Conservation (phyloP, 2,113 vertebrate genomes). For the Calypte anna region DNA sequence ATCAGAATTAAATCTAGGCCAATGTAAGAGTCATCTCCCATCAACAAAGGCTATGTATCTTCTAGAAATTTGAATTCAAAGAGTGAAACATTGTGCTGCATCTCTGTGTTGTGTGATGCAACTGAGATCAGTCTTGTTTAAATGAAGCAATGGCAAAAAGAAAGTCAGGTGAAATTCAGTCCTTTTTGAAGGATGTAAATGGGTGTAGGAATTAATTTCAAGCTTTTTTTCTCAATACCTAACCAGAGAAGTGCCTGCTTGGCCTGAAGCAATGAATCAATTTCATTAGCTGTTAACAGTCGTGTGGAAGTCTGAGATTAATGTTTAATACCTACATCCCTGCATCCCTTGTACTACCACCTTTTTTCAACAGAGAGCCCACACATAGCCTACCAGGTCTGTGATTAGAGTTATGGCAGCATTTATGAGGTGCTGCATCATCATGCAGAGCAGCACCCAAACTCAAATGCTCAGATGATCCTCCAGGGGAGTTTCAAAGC, state of each 20-base stretch:
- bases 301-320: neutral
- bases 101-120: neutral
- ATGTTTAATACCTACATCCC: neutral
- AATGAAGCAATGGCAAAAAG: neutral
- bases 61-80: neutral
- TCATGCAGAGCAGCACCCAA: neutral
- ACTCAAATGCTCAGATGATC: neutral
- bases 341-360: neutral
- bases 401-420: neutral
- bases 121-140: neutral
- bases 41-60: conserved; percentile 9
- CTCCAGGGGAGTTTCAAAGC: neutral
- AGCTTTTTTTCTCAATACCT: neutral
- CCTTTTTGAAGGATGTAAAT: neutral
- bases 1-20: neutral
- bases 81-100: neutral
- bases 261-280: neutral
- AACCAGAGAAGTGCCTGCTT: neutral
- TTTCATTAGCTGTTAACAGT: conserved; percentile 27
- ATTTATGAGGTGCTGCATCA: neutral
- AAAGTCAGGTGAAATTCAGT: neutral
- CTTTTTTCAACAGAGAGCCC: neutral
- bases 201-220: neutral
- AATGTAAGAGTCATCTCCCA: neutral
- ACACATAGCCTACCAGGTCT: neutral